Evolutionary conservation across 2,797 vertebrate species (phyloP).

Genomic region (Limnodromus scolopaceus): DNA sequence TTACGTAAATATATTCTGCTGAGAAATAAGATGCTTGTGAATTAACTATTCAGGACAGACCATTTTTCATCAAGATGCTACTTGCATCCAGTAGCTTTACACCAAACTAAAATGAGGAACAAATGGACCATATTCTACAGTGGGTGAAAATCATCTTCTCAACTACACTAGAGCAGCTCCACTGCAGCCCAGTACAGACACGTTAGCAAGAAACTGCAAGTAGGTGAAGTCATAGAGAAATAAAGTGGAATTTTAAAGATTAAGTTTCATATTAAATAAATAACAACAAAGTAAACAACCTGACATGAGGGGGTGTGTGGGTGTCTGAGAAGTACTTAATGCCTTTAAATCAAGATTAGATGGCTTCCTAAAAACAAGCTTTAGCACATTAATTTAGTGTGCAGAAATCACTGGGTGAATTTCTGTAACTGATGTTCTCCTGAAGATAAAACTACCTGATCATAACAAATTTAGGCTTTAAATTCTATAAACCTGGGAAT

Average conservation of each 20-base stretch:
- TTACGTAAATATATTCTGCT: constrained; percentile 22
- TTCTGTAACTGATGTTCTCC: background rate
- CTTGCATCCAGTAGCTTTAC: background rate
- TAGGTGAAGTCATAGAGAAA: background rate
- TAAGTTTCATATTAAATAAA: background rate
- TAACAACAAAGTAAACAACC: background rate
- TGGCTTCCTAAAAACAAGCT: background rate
- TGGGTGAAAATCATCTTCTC: background rate
- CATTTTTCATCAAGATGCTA: constrained; percentile 5
- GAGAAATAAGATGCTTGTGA: constrained; percentile 5
- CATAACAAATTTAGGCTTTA: background rate
- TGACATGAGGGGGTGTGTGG: background rate
- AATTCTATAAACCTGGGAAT: background rate
- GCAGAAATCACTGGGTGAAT: background rate
- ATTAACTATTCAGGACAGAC: background rate
- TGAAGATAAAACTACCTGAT: background rate
- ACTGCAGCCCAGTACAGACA: background rate
- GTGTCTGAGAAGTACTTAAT: background rate
- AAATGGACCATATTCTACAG: background rate
- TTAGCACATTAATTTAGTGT: background rate
- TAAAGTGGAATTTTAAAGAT: background rate
- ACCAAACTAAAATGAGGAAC: background rate
- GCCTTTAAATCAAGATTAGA: background rate
- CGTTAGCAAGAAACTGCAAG: background rate
- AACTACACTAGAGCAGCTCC: background rate